Percentiles rank a stretch among this genome's conserved stretches.
Conservation (phyloP, 1,140 invertebrate species). For the Venturia canescens region DNA sequence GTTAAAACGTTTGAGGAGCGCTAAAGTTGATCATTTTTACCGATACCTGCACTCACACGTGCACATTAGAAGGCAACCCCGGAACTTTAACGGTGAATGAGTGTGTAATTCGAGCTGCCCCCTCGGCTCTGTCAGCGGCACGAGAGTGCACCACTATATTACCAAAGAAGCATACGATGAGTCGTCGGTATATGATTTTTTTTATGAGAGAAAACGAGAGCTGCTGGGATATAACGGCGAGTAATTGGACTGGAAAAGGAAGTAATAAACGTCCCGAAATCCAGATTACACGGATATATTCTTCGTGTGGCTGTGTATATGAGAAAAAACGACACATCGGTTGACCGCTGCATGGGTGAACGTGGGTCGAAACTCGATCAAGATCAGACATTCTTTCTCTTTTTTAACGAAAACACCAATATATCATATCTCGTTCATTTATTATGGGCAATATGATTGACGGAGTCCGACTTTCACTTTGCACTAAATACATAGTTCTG, state of each 20-base stretch:
- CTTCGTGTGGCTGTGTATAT: neutral
- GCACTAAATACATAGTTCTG: neutral
- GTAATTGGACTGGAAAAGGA: slow-evolving; percentile 20
- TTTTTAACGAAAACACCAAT: slow-evolving; percentile 26
- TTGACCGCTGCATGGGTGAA: neutral
- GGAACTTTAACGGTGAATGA: slow-evolving; percentile 25
- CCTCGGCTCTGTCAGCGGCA: neutral
- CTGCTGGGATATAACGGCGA: neutral
- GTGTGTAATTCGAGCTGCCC: slow-evolving; percentile 24
- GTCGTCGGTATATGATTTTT: neutral
- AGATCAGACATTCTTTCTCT: slow-evolving; percentile 25
- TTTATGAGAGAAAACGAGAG: neutral
- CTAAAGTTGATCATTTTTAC: slow-evolving; percentile 8
- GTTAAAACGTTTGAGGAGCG: neutral
- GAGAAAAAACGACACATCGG: neutral
- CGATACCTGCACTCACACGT: neutral
- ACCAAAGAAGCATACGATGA: neutral
- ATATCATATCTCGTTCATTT: slow-evolving; percentile 1
- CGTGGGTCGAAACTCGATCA: slow-evolving; percentile 27
- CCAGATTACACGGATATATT: slow-evolving; percentile 15
- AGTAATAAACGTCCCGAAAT: slow-evolving; percentile 12
- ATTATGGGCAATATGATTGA: slow-evolving; percentile 6
- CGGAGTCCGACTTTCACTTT: slow-evolving; percentile 9
- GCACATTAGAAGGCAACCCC: neutral
- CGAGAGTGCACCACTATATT: neutral